These are phyloP conservation scores for Drosophila biarmipes DNA, from an alignment of 1,140 invertebrate genomes.

Conservation along the genomic window DNA sequence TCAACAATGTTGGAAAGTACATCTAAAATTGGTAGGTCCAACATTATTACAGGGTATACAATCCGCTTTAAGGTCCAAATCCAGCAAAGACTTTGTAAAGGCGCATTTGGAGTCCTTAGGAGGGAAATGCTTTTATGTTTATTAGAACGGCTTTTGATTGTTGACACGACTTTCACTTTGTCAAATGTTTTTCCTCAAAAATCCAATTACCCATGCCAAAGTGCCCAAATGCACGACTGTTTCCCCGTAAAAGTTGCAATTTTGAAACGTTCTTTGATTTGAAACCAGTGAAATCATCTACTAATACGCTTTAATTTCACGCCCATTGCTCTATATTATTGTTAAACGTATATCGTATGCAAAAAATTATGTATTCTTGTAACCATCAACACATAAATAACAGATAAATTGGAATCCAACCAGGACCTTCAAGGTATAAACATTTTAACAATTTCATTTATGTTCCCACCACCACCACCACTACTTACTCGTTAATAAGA, in stretches of 20 bases:
- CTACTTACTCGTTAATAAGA: slow-evolving; percentile 30
- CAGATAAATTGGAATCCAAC: slow-evolving; percentile 85
- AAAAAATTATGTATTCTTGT: slow-evolving; percentile 66
- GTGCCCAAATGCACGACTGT: background rate
- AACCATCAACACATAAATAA: slow-evolving; percentile 81
- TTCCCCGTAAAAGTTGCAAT: slow-evolving; percentile 59
- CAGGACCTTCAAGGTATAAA: slow-evolving; percentile 85
- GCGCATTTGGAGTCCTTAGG: slow-evolving; percentile 13
- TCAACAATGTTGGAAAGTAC: background rate
- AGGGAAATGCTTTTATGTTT: slow-evolving; percentile 75
- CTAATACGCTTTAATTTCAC: slow-evolving; percentile 75
- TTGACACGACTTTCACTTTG: slow-evolving; percentile 59
- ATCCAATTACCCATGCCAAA: slow-evolving; percentile 36
- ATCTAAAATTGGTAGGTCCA: background rate
- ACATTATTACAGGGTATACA: slow-evolving; percentile 18
- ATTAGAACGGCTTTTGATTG: slow-evolving; percentile 77
- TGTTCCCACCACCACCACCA: slow-evolving; percentile 34
- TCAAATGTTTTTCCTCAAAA: slow-evolving; percentile 44
- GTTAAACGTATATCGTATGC: slow-evolving; percentile 48
- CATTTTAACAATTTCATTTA: slow-evolving; percentile 78
- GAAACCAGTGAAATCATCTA: slow-evolving; percentile 60
- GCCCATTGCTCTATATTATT: slow-evolving; percentile 65
- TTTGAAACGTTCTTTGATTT: slow-evolving; percentile 19
- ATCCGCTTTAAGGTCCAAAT: background rate
- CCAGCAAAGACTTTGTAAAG: slow-evolving; percentile 18